Conservation (phyloP, 2,113 vertebrate genomes). For the Galbula dea region DNA sequence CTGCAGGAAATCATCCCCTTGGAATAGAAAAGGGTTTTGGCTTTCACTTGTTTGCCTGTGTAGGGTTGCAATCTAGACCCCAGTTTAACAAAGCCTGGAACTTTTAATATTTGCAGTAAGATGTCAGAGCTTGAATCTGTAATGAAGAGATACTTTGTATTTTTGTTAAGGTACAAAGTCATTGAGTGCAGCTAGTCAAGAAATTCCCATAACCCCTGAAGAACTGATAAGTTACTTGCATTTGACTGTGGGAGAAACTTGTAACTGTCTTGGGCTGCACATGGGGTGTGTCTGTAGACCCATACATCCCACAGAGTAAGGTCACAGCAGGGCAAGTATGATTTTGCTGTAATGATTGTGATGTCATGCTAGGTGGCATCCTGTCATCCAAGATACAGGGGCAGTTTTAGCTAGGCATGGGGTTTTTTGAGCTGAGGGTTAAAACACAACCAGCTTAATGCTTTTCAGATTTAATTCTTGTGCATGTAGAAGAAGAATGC, state of each 20-base stretch:
- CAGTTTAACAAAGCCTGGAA: neutral
- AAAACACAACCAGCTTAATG: neutral
- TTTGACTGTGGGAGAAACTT: neutral
- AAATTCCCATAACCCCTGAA: neutral
- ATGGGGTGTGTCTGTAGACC: neutral
- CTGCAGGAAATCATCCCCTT: neutral
- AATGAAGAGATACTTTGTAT: neutral
- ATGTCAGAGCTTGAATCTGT: neutral
- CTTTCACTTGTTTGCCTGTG: neutral
- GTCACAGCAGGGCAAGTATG: neutral
- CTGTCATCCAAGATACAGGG: neutral
- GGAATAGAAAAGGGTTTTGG: neutral
- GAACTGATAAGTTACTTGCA: neutral
- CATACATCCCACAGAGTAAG: neutral
- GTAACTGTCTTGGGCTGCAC: neutral
- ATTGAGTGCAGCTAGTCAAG: neutral
- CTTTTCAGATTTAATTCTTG: neutral
- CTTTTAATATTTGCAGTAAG: neutral
- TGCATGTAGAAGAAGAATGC: neutral
- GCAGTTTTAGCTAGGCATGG: neutral
- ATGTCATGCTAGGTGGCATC: neutral
- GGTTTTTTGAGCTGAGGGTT: neutral
- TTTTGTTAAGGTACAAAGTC: neutral
- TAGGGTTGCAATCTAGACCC: neutral
- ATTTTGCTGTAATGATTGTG: neutral